A percentile compares a stretch with the other conserved stretches of the same genome.
phyloP scores from a whole-genome alignment of 2,888 invertebrate genomes.

The Acronicta leporina region DNA sequence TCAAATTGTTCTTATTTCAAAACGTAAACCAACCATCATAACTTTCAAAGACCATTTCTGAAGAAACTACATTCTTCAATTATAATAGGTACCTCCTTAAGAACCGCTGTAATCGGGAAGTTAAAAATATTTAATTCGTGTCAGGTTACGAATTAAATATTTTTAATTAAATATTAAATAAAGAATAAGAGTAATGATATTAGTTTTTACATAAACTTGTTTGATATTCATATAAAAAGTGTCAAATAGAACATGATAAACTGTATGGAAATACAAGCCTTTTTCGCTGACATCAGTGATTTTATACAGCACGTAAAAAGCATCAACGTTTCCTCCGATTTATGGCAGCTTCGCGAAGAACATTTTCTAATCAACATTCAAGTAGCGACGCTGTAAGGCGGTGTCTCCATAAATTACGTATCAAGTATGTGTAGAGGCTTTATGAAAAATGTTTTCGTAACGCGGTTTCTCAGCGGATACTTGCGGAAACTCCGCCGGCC shows the following conservation, averaged over 20 bases:
- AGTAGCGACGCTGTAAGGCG: slow-evolving; percentile 73
- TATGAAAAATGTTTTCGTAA: slow-evolving; percentile 86
- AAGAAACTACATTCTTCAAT: too few relatives aligned
- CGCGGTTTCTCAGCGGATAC: slow-evolving; percentile 67
- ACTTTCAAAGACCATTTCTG: too few relatives aligned
- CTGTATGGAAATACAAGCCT: slow-evolving; percentile 40
- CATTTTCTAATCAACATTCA: slow-evolving; percentile 85
- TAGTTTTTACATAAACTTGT: slow-evolving; percentile 13
- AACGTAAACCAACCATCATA: too few relatives aligned
- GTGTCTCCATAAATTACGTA: slow-evolving; percentile 87
- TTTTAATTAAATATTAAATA: too few relatives aligned
- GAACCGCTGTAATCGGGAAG: too few relatives aligned
- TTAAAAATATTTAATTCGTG: too few relatives aligned
- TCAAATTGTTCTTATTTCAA: too few relatives aligned
- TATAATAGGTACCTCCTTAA: too few relatives aligned
- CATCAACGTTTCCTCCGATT: slow-evolving; percentile 39
- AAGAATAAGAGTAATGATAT: not conserved
- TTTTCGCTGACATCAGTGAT: slow-evolving; percentile 35
- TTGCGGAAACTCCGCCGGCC: slow-evolving; percentile 66
- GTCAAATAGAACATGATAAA: slow-evolving; percentile 28
- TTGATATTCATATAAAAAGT: slow-evolving; percentile 5
- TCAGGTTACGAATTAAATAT: too few relatives aligned
- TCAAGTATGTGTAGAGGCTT: slow-evolving; percentile 83
- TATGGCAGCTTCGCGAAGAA: slow-evolving; percentile 38
- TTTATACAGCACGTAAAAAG: slow-evolving; percentile 50